phyloP scores from a whole-genome alignment of 2,113 vertebrate species.

The Thalassarche chlororhynchos region DNA sequence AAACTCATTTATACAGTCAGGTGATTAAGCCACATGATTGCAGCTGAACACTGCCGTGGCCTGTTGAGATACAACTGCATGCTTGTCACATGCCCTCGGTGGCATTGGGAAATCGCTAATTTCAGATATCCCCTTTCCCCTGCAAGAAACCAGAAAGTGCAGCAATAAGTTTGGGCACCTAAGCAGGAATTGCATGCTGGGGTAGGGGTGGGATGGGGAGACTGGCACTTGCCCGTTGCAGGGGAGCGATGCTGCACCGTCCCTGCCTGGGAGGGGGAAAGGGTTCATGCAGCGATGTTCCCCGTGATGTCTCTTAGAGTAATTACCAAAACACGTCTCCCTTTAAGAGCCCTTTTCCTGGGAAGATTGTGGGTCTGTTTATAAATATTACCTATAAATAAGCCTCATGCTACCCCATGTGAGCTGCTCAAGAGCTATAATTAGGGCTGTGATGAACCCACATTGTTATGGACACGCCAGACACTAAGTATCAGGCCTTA shows the following conservation, averaged over 20 bases:
- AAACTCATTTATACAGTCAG: conserved; percentile 59
- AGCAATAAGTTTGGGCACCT: neutral
- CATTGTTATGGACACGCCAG: neutral
- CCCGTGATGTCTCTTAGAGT: neutral
- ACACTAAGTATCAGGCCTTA: conserved; percentile 42
- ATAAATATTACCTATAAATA: conserved; percentile 53
- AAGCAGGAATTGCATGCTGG: neutral
- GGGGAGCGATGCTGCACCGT: fast-evolving
- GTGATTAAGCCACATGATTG: conserved; percentile 61
- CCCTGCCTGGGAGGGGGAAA: neutral
- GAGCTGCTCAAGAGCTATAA: conserved; percentile 26
- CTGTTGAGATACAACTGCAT: conserved; percentile 6
- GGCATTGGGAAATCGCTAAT: neutral
- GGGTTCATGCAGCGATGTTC: neutral
- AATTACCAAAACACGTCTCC: neutral
- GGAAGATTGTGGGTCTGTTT: conserved; percentile 5
- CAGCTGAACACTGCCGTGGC: neutral
- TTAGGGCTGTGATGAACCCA: conserved; percentile 29
- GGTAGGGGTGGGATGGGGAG: neutral
- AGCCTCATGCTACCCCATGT: neutral
- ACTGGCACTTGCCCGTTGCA: neutral
- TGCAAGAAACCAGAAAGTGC: neutral
- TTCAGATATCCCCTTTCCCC: neutral
- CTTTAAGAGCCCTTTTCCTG: neutral
- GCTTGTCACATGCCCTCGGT: neutral